Evolutionary conservation across 2,113 vertebrate species (phyloP).

Genomic region (Pipra filicauda): DNA sequence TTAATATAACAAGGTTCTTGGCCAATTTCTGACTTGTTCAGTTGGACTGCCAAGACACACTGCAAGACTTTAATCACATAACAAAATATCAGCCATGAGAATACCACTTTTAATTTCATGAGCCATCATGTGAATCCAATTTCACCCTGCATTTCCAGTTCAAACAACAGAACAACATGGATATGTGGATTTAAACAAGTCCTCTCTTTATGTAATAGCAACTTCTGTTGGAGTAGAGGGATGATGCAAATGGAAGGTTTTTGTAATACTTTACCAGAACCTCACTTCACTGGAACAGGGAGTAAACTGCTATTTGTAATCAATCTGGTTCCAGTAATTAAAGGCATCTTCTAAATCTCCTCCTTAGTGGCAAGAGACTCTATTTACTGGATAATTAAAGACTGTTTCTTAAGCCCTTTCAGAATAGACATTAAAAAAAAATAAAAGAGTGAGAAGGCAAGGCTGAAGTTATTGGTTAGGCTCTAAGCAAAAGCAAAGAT

Average conservation of each 20-base stretch:
- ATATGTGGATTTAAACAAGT: constrained; percentile 4
- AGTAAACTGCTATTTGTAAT: constrained; percentile 68
- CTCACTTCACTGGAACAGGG: neutral
- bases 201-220: neutral
- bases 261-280: neutral
- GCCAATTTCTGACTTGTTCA: neutral
- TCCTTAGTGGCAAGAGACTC: constrained; percentile 52
- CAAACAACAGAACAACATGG: constrained; percentile 19
- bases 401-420: constrained; percentile 52
- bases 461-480: constrained; percentile 39
- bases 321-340: constrained; percentile 72
- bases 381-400: constrained; percentile 72
- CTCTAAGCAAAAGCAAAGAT: neutral
- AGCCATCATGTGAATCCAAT: constrained; percentile 31
- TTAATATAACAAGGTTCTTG: neutral
- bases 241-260: constrained; percentile 58
- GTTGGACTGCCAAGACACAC: neutral
- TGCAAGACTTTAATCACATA: neutral
- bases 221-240: neutral
- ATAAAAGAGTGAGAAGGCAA: neutral
- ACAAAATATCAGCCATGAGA: constrained; percentile 20
- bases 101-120: constrained; percentile 21
- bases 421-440: constrained; percentile 45
- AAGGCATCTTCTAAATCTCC: constrained; percentile 71
- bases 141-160: constrained; percentile 53